A percentile compares a stretch with the other conserved stretches of the same genome.
Evolutionary conservation across 2,888 invertebrate species (phyloP).

Genomic region (Hydriomena furcata): DNA sequence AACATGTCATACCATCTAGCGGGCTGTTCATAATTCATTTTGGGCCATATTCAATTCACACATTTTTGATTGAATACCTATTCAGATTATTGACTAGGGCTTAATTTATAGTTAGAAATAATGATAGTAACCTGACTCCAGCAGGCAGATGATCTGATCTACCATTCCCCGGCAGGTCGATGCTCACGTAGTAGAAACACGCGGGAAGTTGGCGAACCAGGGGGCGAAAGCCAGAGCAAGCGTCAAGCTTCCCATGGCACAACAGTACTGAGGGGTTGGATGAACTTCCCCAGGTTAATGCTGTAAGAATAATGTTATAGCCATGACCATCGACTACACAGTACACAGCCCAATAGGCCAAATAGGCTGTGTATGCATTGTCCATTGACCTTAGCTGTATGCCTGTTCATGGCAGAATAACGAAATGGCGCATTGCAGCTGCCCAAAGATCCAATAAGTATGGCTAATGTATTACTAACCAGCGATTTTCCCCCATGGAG

Average conservation of each 20-base stretch:
- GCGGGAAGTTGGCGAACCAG: conserved; percentile 78
- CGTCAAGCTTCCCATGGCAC: conserved; percentile 84
- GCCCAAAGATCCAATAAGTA: too few species aligned
- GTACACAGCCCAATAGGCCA: background rate
- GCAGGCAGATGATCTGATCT: conserved; percentile 77
- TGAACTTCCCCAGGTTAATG: conserved; percentile 83
- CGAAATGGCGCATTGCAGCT: too few species aligned
- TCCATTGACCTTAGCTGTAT: too few species aligned
- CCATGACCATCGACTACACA: too few species aligned
- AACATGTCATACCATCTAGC: too few species aligned
- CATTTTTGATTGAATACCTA: too few species aligned
- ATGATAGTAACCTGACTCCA: conserved; percentile 46
- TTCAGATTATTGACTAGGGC: too few species aligned
- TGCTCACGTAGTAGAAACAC: conserved; percentile 57
- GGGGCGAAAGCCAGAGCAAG: conserved; percentile 82
- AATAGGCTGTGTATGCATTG: too few species aligned
- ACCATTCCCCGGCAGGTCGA: conserved; percentile 85
- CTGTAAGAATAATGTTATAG: conserved; percentile 51
- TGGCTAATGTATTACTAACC: conserved; percentile 42
- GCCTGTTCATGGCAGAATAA: too few species aligned
- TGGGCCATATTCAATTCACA: too few species aligned
- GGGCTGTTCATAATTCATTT: too few species aligned
- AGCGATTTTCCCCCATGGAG: conserved; percentile 62
- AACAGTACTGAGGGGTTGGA: conserved; percentile 77
- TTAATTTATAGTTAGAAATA: too few species aligned